Conservation (phyloP, 1,140 invertebrate species). For the Macrocentrus cingulum region DNA sequence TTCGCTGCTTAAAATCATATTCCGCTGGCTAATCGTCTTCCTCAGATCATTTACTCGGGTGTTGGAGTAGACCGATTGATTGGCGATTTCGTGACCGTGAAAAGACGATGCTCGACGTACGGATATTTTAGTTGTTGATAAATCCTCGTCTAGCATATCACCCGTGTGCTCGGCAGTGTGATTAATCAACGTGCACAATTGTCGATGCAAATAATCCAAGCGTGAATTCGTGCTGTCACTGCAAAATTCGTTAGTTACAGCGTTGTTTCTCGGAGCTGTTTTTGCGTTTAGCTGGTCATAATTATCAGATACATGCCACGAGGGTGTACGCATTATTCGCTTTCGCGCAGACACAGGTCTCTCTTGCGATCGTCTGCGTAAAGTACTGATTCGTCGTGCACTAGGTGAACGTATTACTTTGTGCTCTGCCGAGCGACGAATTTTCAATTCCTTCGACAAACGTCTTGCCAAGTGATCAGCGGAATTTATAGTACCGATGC, state of each 20-base stretch:
- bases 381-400: slow-evolving; percentile 75
- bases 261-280: slow-evolving; percentile 11
- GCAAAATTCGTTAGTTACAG: slow-evolving; percentile 34
- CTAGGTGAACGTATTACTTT: slow-evolving; percentile 78
- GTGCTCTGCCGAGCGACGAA: slow-evolving; percentile 66
- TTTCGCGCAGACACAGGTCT: slow-evolving; percentile 36
- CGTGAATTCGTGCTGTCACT: slow-evolving; percentile 45
- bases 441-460: slow-evolving; percentile 73
- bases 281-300: not conserved
- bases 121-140: slow-evolving; percentile 30
- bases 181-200: slow-evolving; percentile 43
- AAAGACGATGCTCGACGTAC: slow-evolving; percentile 51
- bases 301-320: slow-evolving; percentile 42
- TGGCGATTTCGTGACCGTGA: slow-evolving; percentile 41
- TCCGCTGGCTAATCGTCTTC: slow-evolving; percentile 44
- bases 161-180: slow-evolving; percentile 45
- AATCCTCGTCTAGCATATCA: slow-evolving; percentile 36
- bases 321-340: slow-evolving; percentile 43
- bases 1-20: slow-evolving; percentile 28
- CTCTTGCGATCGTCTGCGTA: slow-evolving; percentile 69
- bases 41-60: slow-evolving; percentile 48
- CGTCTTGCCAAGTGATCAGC: slow-evolving; percentile 71
- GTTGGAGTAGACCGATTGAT: slow-evolving; percentile 44
- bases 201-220: slow-evolving; percentile 44
- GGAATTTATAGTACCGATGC: slow-evolving; percentile 60